Evolutionary conservation across 2,888 invertebrate genomes (phyloP), one percentile per base, ranked within the genome.

Genomic region (Nemotelus nigrinus): DNA sequence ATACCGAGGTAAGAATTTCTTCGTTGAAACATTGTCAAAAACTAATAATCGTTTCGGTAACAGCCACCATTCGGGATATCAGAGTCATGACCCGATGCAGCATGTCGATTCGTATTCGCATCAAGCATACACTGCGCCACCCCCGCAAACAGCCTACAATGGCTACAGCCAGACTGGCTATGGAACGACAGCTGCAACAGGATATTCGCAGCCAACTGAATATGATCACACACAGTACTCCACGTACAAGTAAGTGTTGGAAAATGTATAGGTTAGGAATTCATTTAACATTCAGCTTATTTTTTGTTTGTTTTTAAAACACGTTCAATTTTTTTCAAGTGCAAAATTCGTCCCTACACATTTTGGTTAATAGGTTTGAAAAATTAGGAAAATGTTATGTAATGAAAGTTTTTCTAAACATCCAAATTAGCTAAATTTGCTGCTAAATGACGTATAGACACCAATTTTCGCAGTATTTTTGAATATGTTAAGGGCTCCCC

Each of bases 211-310:
- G 77, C 79, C 83, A 74, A 82, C 83, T 44, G 87, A 87, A 79
- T 87, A 87, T 80, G 87, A 87, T 82, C 87, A 86, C 79, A 86
- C 85, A 81, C 87, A 87, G 80, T 87, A 87, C 81, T 86, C 86
- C 80, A 83, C 84, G 79, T 87, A 87, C 81, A 85, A 84, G 87
- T 87, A 53, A 68, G 74, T 60, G 53, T 25, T 25, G 25, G 25
- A 0, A 25, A 25, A 25, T 25, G 25, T 25, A 25, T 25, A 25
- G 1, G 25, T 25, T 25, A 25, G 25, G 25, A 25, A 25, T 25
- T 25, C 25, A 25, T 25, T 25, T 25, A 25, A 25, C 25, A 25
- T 25, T 25, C 25, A 25, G 25, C 25, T 25, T 25, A 25, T 0
- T 25, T 25, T 25, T 39, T 57, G 25, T 39, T 48, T 41, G 76